phyloP scores from a whole-genome alignment of 2,888 invertebrate species.

The Drosophila ezoana region DNA sequence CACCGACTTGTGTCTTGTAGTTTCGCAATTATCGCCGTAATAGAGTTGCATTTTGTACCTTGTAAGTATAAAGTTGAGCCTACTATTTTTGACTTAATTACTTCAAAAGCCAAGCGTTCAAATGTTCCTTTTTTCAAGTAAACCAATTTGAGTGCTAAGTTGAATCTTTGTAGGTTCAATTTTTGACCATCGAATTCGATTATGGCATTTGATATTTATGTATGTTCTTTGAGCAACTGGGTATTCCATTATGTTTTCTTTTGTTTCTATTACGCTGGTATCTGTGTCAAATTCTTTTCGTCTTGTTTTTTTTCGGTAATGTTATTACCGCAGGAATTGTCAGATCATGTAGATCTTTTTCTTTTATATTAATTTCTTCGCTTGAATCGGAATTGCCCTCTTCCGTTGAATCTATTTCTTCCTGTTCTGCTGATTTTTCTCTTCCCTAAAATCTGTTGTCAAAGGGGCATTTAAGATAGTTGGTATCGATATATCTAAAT shows the following conservation, averaged over 20 bases:
- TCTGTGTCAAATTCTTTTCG: neutral
- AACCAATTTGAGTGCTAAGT: neutral
- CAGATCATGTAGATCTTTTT: neutral
- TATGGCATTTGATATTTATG: neutral
- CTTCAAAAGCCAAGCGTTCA: neutral
- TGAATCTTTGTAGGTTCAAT: neutral
- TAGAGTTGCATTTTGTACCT: neutral
- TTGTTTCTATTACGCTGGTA: conserved; percentile 1
- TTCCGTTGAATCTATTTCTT: too few species aligned
- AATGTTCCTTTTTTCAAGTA: neutral
- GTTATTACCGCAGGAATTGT: conserved; percentile 1
- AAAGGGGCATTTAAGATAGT: too few species aligned
- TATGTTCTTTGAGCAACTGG: neutral
- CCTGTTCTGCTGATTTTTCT: too few species aligned
- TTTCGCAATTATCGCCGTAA: conserved; percentile 1
- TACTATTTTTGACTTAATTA: neutral
- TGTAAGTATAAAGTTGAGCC: neutral
- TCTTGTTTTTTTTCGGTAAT: neutral
- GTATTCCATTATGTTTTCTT: neutral
- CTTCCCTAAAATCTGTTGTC: too few species aligned
- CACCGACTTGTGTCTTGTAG: neutral
- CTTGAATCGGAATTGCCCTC: too few species aligned
- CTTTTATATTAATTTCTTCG: too few species aligned
- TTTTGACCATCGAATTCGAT: neutral
- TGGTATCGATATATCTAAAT: too few species aligned